phyloP scores from a whole-genome alignment of 2,113 vertebrate species.

The Holacanthus passer region DNA sequence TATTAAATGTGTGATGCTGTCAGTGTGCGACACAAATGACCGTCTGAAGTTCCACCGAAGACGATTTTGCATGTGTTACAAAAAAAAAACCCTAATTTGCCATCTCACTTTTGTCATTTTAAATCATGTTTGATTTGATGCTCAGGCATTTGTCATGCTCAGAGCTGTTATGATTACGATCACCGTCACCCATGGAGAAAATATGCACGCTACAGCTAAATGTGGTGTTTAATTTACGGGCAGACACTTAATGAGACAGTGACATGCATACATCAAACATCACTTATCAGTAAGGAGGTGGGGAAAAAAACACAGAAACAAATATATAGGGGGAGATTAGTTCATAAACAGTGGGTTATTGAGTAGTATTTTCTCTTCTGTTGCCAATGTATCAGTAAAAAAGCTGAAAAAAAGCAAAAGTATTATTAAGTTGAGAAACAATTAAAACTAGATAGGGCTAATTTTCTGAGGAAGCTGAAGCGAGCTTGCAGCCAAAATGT shows the following conservation, averaged over 20 bases:
- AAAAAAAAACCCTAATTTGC: background rate
- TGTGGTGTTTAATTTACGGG: background rate
- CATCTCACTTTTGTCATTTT: conserved; percentile 14
- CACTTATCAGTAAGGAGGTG: background rate
- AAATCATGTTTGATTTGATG: conserved; percentile 27
- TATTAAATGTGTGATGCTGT: conserved; percentile 91
- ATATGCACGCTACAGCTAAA: conserved; percentile 24
- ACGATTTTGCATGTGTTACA: conserved; percentile 8
- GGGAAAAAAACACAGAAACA: too few species aligned
- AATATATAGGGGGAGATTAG: background rate
- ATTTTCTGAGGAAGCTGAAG: too few species aligned
- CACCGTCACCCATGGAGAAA: conserved; percentile 11
- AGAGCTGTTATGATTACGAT: conserved; percentile 27
- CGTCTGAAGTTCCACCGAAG: background rate
- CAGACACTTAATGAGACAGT: background rate
- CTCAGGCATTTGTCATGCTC: conserved; percentile 24
- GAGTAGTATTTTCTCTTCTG: background rate
- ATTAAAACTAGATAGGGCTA: background rate
- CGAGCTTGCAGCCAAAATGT: background rate
- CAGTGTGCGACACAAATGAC: conserved; percentile 82
- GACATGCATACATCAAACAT: background rate
- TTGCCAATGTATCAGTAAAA: too few species aligned
- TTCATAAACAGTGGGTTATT: background rate
- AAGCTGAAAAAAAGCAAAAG: background rate
- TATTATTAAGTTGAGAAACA: background rate